Base-by-base conservation (phyloP, 2,797 vertebrate genomes). In the Pangasius sanitwongsei region DNA sequence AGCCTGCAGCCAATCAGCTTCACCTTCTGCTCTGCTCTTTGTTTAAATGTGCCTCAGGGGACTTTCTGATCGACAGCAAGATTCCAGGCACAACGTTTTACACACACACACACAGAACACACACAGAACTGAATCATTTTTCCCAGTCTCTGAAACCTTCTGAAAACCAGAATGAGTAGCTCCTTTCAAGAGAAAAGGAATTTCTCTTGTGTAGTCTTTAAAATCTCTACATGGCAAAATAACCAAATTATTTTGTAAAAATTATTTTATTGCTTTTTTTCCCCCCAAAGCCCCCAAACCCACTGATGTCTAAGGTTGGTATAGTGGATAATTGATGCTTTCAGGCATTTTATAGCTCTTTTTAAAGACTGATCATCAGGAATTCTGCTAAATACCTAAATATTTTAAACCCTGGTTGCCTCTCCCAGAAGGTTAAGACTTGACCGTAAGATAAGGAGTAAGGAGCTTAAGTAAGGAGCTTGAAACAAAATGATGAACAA, bases 11-110 rank as follows among this genome's bases (percentile, higher is more conserved):
- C 63, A 86, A 75, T 70, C 13, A 50, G 77, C 78, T 82, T 44
- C 72, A 85, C 57, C 80, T 83, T 44, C 57, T 83, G 25, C 44
- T 57, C 72, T 15, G 74, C 48, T 65, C 12, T n/a, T 75, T 61
- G 41, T 69, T 78, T 31, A 74, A 61, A 67, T 61, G 31, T 59
- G 34, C 81, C 70, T 55, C 55, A 59, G 44, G 67, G 57, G 31
- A 18, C 25, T 53, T 28, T 84, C 78, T 15, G 55, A 65, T 83
- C 67, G 41, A 87, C 65, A 5, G 4, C 8, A 70, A 63, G 31
- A 37, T 12, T 70, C 63, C 18, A 81, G 70, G 65, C 59, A 31
- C 37, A 2, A 16, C 8, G 2, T 1, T 41, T 37, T 55, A 55
- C 28, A 63, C 72, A 63, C 34, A 59, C 65, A 69, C 48, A 85